Evolutionary conservation across 2,113 vertebrate species (phyloP).

Genomic region (Quiscalus mexicanus): DNA sequence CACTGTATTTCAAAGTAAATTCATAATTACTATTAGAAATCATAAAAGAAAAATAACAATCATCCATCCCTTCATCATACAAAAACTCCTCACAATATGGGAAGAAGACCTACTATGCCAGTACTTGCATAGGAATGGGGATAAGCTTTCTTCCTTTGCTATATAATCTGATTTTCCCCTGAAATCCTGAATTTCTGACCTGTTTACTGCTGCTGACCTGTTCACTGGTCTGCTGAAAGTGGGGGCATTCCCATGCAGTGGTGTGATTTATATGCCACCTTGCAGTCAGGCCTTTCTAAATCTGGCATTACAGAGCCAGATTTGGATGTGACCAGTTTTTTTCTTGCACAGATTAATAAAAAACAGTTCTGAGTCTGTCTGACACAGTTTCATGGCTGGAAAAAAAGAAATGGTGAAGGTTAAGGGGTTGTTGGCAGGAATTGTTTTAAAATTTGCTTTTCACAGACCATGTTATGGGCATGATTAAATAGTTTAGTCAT

Average conservation of each 20-base stretch:
- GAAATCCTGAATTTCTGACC: background rate
- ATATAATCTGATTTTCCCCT: background rate
- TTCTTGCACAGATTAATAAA: background rate
- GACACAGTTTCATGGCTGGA: background rate
- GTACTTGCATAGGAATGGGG: background rate
- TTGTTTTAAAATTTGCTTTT: background rate
- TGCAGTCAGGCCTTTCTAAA: background rate
- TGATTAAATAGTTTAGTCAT: background rate
- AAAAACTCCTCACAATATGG: background rate
- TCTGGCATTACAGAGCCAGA: background rate
- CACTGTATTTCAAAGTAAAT: background rate
- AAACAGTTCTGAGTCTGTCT: background rate
- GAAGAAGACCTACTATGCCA: background rate
- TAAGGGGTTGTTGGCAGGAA: background rate
- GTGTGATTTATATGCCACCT: background rate
- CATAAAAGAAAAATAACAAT: background rate
- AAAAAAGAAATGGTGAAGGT: background rate
- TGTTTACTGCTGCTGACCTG: background rate
- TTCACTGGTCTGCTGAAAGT: background rate
- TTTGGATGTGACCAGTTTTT: background rate
- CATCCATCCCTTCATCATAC: background rate
- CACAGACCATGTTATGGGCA: background rate
- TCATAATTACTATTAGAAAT: background rate
- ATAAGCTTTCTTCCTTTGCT: background rate
- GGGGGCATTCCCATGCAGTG: background rate